phyloP scores from a whole-genome alignment of 2,113 vertebrate genomes.

The Pipa parva region DNA sequence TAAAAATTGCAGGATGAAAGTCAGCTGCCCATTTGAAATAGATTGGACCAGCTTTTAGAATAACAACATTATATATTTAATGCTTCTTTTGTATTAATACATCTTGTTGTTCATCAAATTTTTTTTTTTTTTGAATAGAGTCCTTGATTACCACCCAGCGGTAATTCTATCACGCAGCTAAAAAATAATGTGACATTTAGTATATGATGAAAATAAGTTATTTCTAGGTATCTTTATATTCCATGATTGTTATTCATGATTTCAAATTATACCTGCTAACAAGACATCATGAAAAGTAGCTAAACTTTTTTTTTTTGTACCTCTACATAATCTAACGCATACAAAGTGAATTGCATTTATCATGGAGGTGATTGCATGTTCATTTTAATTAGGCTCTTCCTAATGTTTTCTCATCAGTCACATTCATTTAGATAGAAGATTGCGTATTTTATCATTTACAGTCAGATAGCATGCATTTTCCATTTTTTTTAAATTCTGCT shows the following conservation, averaged over 20 bases:
- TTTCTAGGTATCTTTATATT: slow-evolving; percentile 14
- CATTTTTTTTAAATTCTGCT: background rate
- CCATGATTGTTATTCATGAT: slow-evolving; percentile 35
- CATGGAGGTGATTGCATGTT: slow-evolving; percentile 11
- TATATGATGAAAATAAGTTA: slow-evolving; percentile 6
- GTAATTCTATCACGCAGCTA: background rate
- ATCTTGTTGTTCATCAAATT: background rate
- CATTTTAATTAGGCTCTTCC: slow-evolving; percentile 2
- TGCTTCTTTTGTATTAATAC: slow-evolving; percentile 3
- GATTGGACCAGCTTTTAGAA: no score
- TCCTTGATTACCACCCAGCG: slow-evolving; percentile 16
- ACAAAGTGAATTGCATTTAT: slow-evolving; percentile 29
- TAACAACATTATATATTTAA: no score
- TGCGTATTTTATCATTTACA: background rate
- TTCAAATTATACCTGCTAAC: slow-evolving; percentile 33
- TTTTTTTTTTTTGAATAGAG: slow-evolving; percentile 32
- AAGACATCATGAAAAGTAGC: slow-evolving; percentile 7
- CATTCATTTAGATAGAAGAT: slow-evolving; percentile 1
- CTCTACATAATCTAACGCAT: background rate
- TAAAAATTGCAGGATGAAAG: no score
- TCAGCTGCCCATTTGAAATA: no score
- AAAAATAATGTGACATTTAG: no score
- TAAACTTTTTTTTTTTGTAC: background rate
- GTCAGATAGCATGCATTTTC: background rate
- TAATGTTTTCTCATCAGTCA: background rate